These are phyloP conservation scores for Bufo gargarizans DNA, from an alignment of 2,113 vertebrate species.

Conservation along the genomic window DNA sequence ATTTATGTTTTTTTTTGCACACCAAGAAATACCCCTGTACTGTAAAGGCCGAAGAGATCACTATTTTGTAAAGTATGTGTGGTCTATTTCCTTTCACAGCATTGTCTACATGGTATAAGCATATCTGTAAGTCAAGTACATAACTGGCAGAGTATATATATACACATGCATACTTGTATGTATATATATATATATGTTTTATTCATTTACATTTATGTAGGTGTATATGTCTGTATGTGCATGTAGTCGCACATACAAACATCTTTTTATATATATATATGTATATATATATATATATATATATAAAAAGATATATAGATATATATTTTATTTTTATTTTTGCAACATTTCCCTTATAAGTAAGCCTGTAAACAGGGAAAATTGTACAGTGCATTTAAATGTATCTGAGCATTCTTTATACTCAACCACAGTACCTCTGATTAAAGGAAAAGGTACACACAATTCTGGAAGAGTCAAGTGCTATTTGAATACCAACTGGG, in stretches of 20 bases:
- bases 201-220: constrained; percentile 30
- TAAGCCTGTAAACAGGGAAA: constrained; percentile 98
- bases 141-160: constrained; percentile 78
- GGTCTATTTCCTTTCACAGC: constrained; percentile 90
- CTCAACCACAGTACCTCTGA: constrained; percentile 88
- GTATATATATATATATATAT: constrained; percentile 21
- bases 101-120: constrained; percentile 79
- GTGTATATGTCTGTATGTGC: constrained; percentile 11
- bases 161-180: constrained; percentile 6
- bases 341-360: constrained; percentile 89
- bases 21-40: constrained; percentile 79
- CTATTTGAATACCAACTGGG: constrained; percentile 82
- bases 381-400: constrained; percentile 97
- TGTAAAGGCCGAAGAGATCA: constrained; percentile 85
- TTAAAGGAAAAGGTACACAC: constrained; percentile 83
- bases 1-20: constrained; percentile 90
- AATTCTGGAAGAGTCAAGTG: constrained; percentile 88
- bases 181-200: constrained; percentile 7
- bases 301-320: constrained; percentile 35
- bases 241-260: constrained; percentile 13
- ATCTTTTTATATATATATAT: constrained; percentile 30
- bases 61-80: constrained; percentile 80
- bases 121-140: constrained; percentile 85
- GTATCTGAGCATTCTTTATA: constrained; percentile 91
- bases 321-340: constrained; percentile 55